These are phyloP conservation scores for Clamator glandarius DNA, from an alignment of 2,797 vertebrate species.

Conservation along the genomic window DNA sequence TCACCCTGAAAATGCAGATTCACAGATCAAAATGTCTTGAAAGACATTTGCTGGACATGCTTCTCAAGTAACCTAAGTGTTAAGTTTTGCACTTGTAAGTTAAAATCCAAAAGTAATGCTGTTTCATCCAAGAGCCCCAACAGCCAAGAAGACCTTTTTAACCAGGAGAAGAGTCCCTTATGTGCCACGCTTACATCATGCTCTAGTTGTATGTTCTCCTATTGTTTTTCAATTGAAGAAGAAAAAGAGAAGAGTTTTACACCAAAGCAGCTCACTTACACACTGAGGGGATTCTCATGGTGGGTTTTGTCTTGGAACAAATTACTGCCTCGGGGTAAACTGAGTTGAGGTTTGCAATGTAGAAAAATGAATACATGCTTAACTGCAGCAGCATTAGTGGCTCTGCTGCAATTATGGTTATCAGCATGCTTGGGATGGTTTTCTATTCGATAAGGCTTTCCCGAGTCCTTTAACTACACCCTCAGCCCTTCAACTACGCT, in stretches of 20 bases:
- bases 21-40: background rate
- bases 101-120: background rate
- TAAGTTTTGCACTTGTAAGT: background rate
- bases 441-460: background rate
- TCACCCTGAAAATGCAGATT: background rate
- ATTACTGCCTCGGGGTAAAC: constrained; percentile 10
- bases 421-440: background rate
- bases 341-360: background rate
- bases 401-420: background rate
- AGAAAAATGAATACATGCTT: background rate
- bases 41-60: background rate
- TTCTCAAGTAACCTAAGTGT: background rate
- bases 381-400: background rate
- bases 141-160: background rate
- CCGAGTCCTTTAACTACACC: background rate
- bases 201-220: background rate
- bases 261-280: background rate
- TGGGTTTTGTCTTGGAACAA: constrained; percentile 28
- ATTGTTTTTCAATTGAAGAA: accelerated
- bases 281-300: background rate
- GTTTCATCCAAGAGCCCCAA: background rate
- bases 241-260: background rate
- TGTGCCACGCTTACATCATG: accelerated
- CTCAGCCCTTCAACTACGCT: background rate
- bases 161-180: background rate